phyloP scores from a whole-genome alignment of 2,888 invertebrate species.

The Drosophila meridiana region DNA sequence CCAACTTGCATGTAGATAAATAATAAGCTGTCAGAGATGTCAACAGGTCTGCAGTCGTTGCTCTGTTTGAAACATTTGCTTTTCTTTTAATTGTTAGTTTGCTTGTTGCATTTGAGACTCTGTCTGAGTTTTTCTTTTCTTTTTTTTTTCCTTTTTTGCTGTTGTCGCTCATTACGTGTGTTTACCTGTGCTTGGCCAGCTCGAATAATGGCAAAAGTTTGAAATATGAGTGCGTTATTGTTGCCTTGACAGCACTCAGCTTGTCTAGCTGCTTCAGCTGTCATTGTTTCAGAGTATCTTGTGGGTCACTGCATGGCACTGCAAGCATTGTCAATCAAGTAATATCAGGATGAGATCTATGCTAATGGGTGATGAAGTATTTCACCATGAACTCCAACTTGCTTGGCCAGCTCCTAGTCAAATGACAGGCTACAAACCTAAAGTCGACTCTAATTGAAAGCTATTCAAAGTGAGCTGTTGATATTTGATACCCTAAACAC shows the following conservation, averaged over 20 bases:
- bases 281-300: neutral
- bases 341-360: neutral
- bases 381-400: neutral
- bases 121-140: neutral
- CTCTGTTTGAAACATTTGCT: conserved; percentile 26
- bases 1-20: neutral
- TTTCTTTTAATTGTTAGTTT: conserved; percentile 8
- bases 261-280: conserved; percentile 28
- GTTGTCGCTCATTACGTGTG: conserved; percentile 55
- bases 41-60: conserved; percentile 3
- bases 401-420: neutral
- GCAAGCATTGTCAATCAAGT: conserved; percentile 42
- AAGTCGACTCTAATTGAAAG: neutral
- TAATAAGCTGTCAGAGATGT: conserved; percentile 7
- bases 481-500: neutral
- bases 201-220: conserved; percentile 23
- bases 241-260: conserved; percentile 5
- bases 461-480: conserved; percentile 18
- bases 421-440: neutral
- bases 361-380: neutral
- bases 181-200: conserved; percentile 16
- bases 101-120: neutral
- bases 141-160: too few relatives aligned
- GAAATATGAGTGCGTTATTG: conserved; percentile 50
- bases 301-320: conserved; percentile 14